These are phyloP conservation scores for Spheniscus mendiculus DNA, from an alignment of 2,113 vertebrate species.

Conservation along the genomic window DNA sequence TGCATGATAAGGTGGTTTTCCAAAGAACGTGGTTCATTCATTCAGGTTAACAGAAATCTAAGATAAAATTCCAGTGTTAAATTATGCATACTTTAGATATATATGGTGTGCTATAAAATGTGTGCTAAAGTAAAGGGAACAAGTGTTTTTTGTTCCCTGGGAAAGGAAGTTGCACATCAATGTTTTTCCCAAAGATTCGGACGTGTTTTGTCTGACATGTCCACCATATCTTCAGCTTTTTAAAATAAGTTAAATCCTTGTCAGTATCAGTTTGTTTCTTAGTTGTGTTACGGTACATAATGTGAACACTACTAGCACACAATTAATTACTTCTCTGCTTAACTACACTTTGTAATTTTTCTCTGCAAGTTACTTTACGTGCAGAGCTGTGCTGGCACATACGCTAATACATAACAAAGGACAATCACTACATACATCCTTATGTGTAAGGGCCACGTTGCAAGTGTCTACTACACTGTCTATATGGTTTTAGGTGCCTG, in stretches of 20 bases:
- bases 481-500: not conserved
- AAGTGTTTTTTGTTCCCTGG: not conserved
- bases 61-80: not conserved
- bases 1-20: not conserved
- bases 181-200: not conserved
- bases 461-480: not conserved
- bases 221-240: not conserved
- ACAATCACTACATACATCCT: not conserved
- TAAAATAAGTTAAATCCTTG: not conserved
- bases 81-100: not conserved
- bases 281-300: not conserved
- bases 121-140: not conserved
- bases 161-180: not conserved
- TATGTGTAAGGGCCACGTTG: not conserved
- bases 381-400: not conserved
- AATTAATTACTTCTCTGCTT: not conserved
- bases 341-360: not conserved
- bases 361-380: not conserved
- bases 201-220: not conserved
- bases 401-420: not conserved
- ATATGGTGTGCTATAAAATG: not conserved
- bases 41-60: not conserved
- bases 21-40: not conserved
- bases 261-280: not conserved
- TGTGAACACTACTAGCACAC: not conserved